Base-by-base conservation (phyloP, 2,797 vertebrate genomes). In the Euthynnus affinis region DNA sequence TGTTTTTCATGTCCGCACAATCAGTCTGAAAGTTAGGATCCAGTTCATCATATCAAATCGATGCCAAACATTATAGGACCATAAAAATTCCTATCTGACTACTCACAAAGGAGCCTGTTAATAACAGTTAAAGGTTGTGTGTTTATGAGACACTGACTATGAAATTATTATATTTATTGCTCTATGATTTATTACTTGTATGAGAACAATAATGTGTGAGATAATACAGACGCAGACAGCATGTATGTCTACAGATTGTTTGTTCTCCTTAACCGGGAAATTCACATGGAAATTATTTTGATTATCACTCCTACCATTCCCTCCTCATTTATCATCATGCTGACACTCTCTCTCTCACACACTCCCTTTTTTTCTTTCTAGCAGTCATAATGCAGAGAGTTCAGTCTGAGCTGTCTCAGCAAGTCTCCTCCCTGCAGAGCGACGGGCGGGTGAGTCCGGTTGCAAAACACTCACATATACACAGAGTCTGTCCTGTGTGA, bases 381-480 rank as follows among this genome's bases (percentile, higher is more conserved):
- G 98, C 97, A 84, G 94, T 97, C 78, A 94, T 99, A 66, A 94
- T 99, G 88, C 97, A 97, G 90, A 96, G 96, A 83, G 96, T 98
- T 76, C 97, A 98, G 88, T 96, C 97, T 13, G 98, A 98, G 86
- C 96, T 97, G 1, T 97, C 97, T 81, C 98, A 99, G 69, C 96
- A 98, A 90, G 92, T 98, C 92, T 97, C 97, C 58, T 98, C 97
- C 69, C 95, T 99, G 94, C 97, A 98, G 91, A 95, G 90, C 9
- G 97, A 99, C 42, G 96, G 96, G 70, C 95, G 97, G 83, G 97
- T 99, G 93, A 99, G 98, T 91, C 95, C 5, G 72, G 74, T 64
- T 71, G 77, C 75, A 53, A 76, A 76, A 72, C 83, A 83, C 81
- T 86, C 82, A 69, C 71, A 67, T 57, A 67, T 77, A 71, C 72